Base-by-base conservation (phyloP, 2,888 invertebrate species). In the Coenonympha glycerion region DNA sequence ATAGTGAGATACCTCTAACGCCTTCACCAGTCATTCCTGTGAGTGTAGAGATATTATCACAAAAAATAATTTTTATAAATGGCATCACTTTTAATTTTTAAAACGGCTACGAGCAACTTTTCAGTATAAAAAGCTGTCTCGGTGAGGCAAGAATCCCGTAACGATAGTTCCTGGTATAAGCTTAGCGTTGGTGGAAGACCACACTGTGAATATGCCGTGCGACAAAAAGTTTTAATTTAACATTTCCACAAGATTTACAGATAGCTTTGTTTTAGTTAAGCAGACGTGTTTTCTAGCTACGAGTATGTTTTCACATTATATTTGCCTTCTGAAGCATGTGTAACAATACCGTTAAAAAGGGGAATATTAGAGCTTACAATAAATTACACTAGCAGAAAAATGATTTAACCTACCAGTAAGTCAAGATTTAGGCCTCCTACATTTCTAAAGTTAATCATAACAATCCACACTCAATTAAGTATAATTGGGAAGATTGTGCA, bases 121-220 rank as follows among this genome's bases (percentile, higher is more conserved):
- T 26, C 37, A 11, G 15, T 11, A 33, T 21, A 57, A 58, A 58
- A 58, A 58, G 52, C 39, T 36, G 58, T 45, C 57, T 16, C 31
- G 33, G 33, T 36, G 46, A 22, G 47, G 31, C 37, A 34, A 46
- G 57, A 59, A 60, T 61, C 59, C 49, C 44, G 51, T 53, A 55
- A 53, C 54, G 49, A 57, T 60, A 59, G 69, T 73, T 74, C 74
- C 64, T 59, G 68, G 71, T 69, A 77, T n/a, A n/a, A n/a, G n/a
- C n/a, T n/a, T n/a, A n/a, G 59, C 58, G 67, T 61, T 67, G 72
- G 15, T 2, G 5, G 4, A 3, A 8, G 24, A 15, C 15, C 24
- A 15, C 22, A 24, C 15, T 13, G 0, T 5, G 9, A 24, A 15
- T 15, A 37, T 11, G 11, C 22, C 22, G 22, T 8, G 22, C 22